phyloP scores from a whole-genome alignment of 2,797 vertebrate species.

The Sebastes hopkinsi region DNA sequence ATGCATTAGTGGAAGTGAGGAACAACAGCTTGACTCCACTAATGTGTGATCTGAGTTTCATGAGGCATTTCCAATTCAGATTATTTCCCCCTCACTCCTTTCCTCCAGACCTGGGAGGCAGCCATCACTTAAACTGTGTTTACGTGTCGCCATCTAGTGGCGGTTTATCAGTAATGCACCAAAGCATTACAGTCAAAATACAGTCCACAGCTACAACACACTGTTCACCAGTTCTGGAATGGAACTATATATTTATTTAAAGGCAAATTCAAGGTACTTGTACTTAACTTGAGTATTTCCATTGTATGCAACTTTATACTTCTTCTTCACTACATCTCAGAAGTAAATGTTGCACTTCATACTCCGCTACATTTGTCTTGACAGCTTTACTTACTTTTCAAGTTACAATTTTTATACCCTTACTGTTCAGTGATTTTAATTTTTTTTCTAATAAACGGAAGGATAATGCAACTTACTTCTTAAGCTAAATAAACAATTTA shows the following conservation, averaged over 20 bases:
- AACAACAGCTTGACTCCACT: conserved; percentile 21
- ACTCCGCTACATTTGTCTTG: background rate
- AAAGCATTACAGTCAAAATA: background rate
- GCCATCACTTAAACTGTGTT: background rate
- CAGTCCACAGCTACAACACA: background rate
- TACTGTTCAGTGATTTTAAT: background rate
- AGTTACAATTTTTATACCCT: background rate
- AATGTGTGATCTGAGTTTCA: conserved; percentile 27
- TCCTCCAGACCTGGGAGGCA: background rate
- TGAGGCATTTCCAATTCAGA: conserved; percentile 5
- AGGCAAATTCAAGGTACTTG: background rate
- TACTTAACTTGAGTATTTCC: background rate
- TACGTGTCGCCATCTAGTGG: conserved; percentile 67
- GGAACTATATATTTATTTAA: background rate
- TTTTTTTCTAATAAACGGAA: background rate
- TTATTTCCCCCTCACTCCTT: background rate
- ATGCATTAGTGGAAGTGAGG: background rate
- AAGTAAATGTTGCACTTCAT: background rate
- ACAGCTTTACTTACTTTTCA: background rate
- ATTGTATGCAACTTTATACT: background rate
- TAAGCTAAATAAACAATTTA: background rate
- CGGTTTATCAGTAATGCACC: background rate
- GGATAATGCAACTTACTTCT: too few species aligned
- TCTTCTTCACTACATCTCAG: background rate
- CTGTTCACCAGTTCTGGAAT: background rate